Evolutionary conservation across 2,797 vertebrate genomes (phyloP), one percentile per base, ranked within the genome.

Genomic region (Cynopterus sphinx): DNA sequence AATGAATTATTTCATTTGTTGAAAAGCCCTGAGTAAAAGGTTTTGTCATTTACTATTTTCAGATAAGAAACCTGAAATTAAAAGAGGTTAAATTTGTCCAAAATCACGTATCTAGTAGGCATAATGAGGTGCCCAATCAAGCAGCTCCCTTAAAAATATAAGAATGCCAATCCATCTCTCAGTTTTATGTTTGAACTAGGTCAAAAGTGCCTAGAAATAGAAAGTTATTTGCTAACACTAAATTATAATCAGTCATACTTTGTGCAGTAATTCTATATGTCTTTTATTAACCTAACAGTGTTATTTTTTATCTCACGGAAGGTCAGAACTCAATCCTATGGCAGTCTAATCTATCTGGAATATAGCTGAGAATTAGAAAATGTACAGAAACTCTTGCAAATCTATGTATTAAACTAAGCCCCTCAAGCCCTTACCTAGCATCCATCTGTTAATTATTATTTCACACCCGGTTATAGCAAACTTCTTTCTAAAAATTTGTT

Each of bases 31-130:
- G 2, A 28, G 31, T 87, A 67, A 86, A 90, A 71, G 2, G 41
- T 81, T 86, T 93, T 81, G 10, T 85, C 33, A 26, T 84, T 84
- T 88, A 67, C 63, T 55, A 5, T 75, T 87, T 95, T 90, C 53
- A 51, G 82, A 55, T 86, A 43, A 78, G 43, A 88, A 93, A 74
- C 70, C 17, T 36, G 22, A 89, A 92, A 70, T 59, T 55, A 83
- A 68, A 79, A 68, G n/a, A 81, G 3, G 24, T 53, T 39, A 46
- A 83, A 26, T 68, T 67, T 91, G 7, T 15, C 79, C 74, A 46
- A 91, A 89, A 19, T 83, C 70, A 59, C 26, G 6, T 63, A 67
- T 41, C 78, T 74, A 17, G 12, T 53, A 3, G n/a, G 6, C 46
- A 5, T 71, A 65, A 71, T 36, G 41, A 71, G 21, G 22, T 55